These are phyloP conservation scores for Nomada fabriciana DNA, from an alignment of 2,888 invertebrate species.

Conservation along the genomic window DNA sequence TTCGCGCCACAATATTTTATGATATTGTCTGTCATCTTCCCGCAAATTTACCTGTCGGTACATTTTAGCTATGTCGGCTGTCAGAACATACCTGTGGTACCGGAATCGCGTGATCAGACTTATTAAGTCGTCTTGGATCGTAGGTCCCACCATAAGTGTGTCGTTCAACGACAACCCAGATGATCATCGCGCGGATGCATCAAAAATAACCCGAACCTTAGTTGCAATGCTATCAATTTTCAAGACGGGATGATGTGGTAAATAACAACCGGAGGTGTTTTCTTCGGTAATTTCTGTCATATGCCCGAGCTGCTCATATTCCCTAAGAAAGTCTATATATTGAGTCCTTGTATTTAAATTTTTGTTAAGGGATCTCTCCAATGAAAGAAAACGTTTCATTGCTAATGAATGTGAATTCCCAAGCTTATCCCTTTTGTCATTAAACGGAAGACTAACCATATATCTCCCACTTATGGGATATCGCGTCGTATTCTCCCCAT, in stretches of 20 bases:
- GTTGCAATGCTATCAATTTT: background rate
- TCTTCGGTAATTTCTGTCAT: background rate
- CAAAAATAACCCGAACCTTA: constrained; percentile 10
- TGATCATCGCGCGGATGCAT: background rate
- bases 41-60: background rate
- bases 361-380: background rate
- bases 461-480: background rate
- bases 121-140: constrained; percentile 4
- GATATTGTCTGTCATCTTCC: background rate
- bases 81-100: background rate
- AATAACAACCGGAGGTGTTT: background rate
- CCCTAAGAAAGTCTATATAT: background rate
- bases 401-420: background rate
- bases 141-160: background rate
- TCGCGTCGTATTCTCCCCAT: background rate
- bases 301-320: background rate
- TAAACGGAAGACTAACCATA: background rate
- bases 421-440: background rate
- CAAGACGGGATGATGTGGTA: constrained; percentile 11
- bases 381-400: background rate
- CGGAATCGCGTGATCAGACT: background rate
- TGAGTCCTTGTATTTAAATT: background rate
- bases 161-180: constrained; percentile 1
- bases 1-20: background rate
- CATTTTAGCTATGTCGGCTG: constrained; percentile 9